Base-by-base conservation (phyloP, 1,140 invertebrate species). In the Listronotus bonariensis region DNA sequence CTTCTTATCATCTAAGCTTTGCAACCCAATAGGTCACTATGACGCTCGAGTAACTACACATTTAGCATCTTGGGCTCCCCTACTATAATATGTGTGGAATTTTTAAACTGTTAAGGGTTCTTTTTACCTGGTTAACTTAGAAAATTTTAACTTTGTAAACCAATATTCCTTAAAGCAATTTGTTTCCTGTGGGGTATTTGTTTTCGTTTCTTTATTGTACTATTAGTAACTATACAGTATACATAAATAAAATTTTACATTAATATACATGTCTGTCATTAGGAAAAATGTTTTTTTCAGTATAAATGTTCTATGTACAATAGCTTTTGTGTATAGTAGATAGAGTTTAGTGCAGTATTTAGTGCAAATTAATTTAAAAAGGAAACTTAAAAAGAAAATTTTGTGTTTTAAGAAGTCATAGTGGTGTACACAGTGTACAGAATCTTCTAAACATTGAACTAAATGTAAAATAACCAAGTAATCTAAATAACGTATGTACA, bases 381-480 rank as follows among this genome's bases (percentile, higher is more conserved):
- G 12, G 20, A 58, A 49, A 68, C 58, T 68, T 12, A 59, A 56
- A 63, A 59, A 40, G 65, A 59, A 62, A 43, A 51, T 65, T 54
- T 43, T 49, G 59, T 69, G 14, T 65, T 48, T 40, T 10, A 65
- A 53, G 61, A 61, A 51, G 41, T 64, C 40, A 67, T 45, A 72
- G 68, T 68, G 68, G 51, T 68, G 68, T 70, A 60, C 45, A 68
- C 63, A 68, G 55, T 71, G 56, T 65, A 65, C 59, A 65, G 18
- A 66, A 38, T 60, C 53, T 11, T 70, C 68, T 72, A 72, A 60
- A 71, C 70, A 72, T 64, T 65, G 46, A 72, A 61, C 63, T 52
- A 64, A 68, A 70, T 65, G 56, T 59, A 61, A 65, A 42, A 48
- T 43, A 65, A 45, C 49, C 12, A 67, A 67, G 49, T 66, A 42